Base-by-base conservation (phyloP, 2,888 invertebrate species). In the Drosophila neutralis region DNA sequence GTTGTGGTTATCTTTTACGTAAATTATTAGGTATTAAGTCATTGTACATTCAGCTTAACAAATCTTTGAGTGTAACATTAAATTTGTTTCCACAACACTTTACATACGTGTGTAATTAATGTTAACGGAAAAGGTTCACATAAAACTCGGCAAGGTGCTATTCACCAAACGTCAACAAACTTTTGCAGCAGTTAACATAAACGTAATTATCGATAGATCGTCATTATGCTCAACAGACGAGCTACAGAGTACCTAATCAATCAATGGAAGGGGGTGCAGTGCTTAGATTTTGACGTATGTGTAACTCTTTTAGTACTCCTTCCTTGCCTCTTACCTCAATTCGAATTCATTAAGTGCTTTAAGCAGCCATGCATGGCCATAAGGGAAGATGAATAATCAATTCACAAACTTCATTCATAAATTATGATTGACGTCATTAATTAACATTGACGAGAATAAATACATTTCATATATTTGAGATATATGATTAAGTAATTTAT, bases 1-100 rank as follows among this genome's bases (percentile, higher is more conserved):
- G 27, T 0, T 61, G 7, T 64, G 56, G 63, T n/a, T 75, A 15
- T 1, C n/a, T 8, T 36, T 31, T 1, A 45, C 57, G 13, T 13
- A 11, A 29, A 24, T 18, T 24, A 3, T 21, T 21, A 5, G 29
- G 18, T 7, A 11, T 21, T 54, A 40, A 27, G 38, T 54, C 11
- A 15, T 15, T 27, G 15, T n/a, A 36, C 5, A 33, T n/a, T 13
- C 33, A 33, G 8, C 3, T 42, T 18, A 24, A 21, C 21, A 21
- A 8, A 24, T 38, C 21, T 6, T n/a, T 3, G 1, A 52, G 18
- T 13, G n/a, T 36, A 35, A 53, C 8, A 31, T 13, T 27, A 13
- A 5, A 29, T 10, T 27, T 51, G 21, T 8, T 27, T n/a, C 3
- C n/a, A 21, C 13, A n/a, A 40, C 29, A 64, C 58, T 21, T 51